Conservation (phyloP, 2,888 invertebrate genomes). For the Eupithecia insigniata region DNA sequence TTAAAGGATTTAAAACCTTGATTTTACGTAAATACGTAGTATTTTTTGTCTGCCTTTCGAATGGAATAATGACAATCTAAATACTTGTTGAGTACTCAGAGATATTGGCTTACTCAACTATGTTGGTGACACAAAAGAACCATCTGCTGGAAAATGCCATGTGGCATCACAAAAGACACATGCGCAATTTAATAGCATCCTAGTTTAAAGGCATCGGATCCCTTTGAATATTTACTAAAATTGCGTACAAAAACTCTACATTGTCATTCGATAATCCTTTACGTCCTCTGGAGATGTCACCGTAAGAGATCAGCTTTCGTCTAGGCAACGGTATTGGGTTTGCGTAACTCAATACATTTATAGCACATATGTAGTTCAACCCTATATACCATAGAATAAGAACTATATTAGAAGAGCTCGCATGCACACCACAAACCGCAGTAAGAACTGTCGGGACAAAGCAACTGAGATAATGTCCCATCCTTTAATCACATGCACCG, state of each 20-base stretch:
- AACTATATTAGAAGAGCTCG: conserved; percentile 53
- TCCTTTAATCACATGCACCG: conserved; percentile 84
- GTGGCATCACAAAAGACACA: conserved; percentile 77
- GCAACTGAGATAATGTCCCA: conserved; percentile 78
- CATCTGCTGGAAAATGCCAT: conserved; percentile 82
- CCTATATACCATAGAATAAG: conserved; percentile 58
- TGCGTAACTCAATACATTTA: conserved; percentile 82
- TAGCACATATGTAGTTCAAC: conserved; percentile 36
- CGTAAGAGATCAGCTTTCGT: conserved; percentile 81
- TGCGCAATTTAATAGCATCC: conserved; percentile 83
- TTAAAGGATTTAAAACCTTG: too few species aligned
- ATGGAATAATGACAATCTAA: conserved; percentile 28
- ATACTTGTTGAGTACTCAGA: conserved; percentile 39
- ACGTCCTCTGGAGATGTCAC: conserved; percentile 81
- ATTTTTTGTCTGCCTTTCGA: background rate
- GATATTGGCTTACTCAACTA: conserved; percentile 64
- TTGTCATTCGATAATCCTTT: conserved; percentile 84
- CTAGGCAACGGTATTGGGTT: conserved; percentile 79
- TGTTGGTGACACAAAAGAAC: conserved; percentile 67
- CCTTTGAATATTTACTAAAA: conserved; percentile 71
- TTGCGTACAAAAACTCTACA: conserved; percentile 72
- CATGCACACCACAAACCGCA: conserved; percentile 76
- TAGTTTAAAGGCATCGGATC: conserved; percentile 73
- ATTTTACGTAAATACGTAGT: too few species aligned
- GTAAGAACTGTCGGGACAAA: conserved; percentile 75